Evolutionary conservation across 2,888 invertebrate species (phyloP).

Genomic region (Chirona hameri): DNA sequence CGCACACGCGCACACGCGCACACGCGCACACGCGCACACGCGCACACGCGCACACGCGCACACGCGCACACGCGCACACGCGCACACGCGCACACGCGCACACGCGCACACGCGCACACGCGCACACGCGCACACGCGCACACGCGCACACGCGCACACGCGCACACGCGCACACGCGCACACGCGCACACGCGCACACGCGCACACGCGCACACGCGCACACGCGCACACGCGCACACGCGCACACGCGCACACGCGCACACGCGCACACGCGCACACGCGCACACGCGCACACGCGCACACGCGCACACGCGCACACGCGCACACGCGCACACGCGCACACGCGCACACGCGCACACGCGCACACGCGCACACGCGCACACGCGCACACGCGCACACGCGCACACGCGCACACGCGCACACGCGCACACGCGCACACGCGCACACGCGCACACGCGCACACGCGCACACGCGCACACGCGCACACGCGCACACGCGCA

Average conservation of each 20-base stretch:
- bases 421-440: neutral
- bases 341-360: no score
- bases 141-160: neutral
- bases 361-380: neutral
- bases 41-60: neutral
- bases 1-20: neutral
- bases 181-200: neutral
- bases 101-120: no score
- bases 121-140: neutral
- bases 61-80: neutral
- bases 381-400: neutral
- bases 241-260: neutral
- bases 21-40: neutral
- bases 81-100: neutral
- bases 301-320: neutral
- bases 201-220: neutral
- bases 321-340: neutral
- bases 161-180: neutral
- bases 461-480: no score
- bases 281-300: neutral
- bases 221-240: no score
- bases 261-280: neutral
- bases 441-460: neutral
- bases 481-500: neutral
- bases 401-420: neutral